phyloP scores from a whole-genome alignment of 30 jellyfish, hydroid and myxozoan genomes.

The Aurelia coerulea region DNA sequence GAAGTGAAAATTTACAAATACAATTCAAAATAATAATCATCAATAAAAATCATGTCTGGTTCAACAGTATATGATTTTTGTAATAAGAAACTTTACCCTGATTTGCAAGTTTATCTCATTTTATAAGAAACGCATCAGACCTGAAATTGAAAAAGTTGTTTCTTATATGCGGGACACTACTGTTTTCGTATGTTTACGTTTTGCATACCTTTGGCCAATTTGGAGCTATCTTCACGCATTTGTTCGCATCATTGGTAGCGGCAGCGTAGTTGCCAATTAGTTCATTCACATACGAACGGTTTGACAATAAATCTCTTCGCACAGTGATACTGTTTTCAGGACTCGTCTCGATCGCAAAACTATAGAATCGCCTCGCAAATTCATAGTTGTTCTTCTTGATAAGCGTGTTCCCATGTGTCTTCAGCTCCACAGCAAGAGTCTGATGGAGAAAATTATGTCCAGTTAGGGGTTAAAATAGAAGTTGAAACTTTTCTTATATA shows the following conservation, averaged over 20 bases:
- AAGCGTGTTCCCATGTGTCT: slow-evolving; percentile 21
- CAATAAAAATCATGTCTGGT: too few species aligned
- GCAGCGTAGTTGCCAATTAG: slow-evolving; percentile 4
- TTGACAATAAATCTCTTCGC: slow-evolving; percentile 40
- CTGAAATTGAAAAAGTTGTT: too few species aligned
- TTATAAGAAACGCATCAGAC: too few species aligned
- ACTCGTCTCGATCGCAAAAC: slow-evolving; percentile 17
- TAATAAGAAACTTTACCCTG: too few species aligned
- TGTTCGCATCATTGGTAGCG: slow-evolving; percentile 44
- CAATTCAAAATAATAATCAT: too few species aligned
- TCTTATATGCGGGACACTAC: too few species aligned
- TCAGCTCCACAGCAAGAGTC: slow-evolving; percentile 37
- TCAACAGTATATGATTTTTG: too few species aligned
- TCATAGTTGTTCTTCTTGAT: slow-evolving; percentile 1
- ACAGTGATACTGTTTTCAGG: slow-evolving; percentile 10
- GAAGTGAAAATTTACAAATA: too few species aligned
- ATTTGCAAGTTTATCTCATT: too few species aligned
- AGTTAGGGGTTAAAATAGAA: too few species aligned
- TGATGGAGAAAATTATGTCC: not conserved
- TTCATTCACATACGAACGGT: slow-evolving; percentile 31
- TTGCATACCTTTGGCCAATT: slow-evolving; percentile 69
- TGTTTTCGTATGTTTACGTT: not conserved
- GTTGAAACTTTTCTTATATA: too few species aligned
- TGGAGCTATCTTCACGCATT: slow-evolving; percentile 31
- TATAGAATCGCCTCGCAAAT: slow-evolving; percentile 29